Conservation (phyloP, 2,888 invertebrate species). For the Athripsodes cinereus region DNA sequence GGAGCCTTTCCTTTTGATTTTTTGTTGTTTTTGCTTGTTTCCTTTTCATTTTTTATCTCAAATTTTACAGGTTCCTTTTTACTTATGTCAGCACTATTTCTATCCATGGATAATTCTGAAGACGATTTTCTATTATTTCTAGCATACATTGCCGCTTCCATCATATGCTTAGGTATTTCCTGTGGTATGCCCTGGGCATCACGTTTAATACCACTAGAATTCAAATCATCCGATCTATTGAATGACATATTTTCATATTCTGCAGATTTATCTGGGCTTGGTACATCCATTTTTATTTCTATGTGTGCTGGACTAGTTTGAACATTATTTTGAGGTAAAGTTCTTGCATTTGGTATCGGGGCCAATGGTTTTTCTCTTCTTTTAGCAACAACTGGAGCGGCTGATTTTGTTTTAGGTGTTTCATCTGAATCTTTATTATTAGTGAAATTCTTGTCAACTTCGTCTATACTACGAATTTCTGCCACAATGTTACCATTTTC, state of each 20-base stretch:
- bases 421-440: slow-evolving; percentile 4
- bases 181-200: slow-evolving; percentile 59
- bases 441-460: slow-evolving; percentile 40
- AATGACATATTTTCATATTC: slow-evolving; percentile 32
- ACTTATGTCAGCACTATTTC: slow-evolving; percentile 18
- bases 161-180: slow-evolving; percentile 65
- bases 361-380: slow-evolving; percentile 47
- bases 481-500: slow-evolving; percentile 35
- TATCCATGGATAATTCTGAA: slow-evolving; percentile 32
- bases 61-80: slow-evolving; percentile 29
- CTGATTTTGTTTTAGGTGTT: slow-evolving; percentile 39
- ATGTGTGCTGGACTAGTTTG: slow-evolving; percentile 14
- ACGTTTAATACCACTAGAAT: slow-evolving; percentile 54
- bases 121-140: slow-evolving; percentile 59
- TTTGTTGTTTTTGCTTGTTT: slow-evolving; percentile 38
- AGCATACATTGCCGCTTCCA: slow-evolving; percentile 66
- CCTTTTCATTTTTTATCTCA: slow-evolving; percentile 24
- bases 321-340: slow-evolving; percentile 30
- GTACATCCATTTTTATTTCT: slow-evolving; percentile 20
- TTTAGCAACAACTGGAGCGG: slow-evolving; percentile 46
- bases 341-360: slow-evolving; percentile 45
- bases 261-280: slow-evolving; percentile 26
- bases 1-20: slow-evolving; percentile 70
- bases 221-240: slow-evolving; percentile 43
- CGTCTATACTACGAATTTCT: slow-evolving; percentile 37